Base-by-base conservation (phyloP, 2,113 vertebrate genomes). In the Ailuropoda melanoleuca region DNA sequence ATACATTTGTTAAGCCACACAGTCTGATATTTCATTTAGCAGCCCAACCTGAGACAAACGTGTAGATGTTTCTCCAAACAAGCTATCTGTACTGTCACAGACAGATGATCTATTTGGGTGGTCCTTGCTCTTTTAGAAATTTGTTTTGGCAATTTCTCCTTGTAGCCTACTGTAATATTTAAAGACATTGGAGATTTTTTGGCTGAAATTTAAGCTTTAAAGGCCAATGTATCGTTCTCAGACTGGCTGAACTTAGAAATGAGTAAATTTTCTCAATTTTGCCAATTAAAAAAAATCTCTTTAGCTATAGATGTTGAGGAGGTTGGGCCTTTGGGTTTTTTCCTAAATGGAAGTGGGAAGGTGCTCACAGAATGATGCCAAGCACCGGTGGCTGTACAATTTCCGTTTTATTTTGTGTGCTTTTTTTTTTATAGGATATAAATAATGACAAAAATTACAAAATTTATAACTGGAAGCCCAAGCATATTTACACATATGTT, bases 371-470 rank as follows among this genome's bases (percentile, higher is more conserved):
- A 98, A 98, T 0, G 5, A 98, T 82, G 90, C 98, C 97, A 98
- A 92, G 95, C 95, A 64, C 34, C 97, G 96, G 96, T 95, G 99
- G 98, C 99, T 99, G 99, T 99, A 99, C 99, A 99, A 99, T 99
- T 99, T 99, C 97, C 66, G 98, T 99, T 99, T 99, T 99, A 99
- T 99, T 99, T 99, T 99, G 99, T 99, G 99, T 99, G 99, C 99
- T 99, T 99, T 96, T 87, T 81, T 87, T 83, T 95, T 99, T 99
- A 99, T 99, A 99, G 99, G 99, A 99, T 99, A 99, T 99, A 99
- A 99, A 99, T 99, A 99, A 99, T 99, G 99, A 99, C 99, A 99
- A 99, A 98, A 99, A 99, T 99, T 99, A 99, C 99, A 99, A 99
- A 99, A 99, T 99, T 98, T 99, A 98, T 99, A 99, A 99, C 99